Conservation (phyloP, 2,888 invertebrate genomes). For the Caenorhabditis sp. region DNA sequence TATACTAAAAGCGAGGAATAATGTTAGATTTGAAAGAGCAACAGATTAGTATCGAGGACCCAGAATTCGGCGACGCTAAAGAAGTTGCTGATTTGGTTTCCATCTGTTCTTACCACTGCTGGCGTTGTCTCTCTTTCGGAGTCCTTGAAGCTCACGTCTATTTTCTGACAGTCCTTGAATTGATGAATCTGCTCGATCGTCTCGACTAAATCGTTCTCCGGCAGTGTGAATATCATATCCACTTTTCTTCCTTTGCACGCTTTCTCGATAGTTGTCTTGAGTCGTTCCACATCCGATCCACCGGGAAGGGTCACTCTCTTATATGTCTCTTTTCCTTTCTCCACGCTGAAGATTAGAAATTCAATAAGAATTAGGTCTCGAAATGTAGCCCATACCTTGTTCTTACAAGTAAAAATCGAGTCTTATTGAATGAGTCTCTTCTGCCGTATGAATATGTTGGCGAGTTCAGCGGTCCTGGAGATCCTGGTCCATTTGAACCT, state of each 20-base stretch:
- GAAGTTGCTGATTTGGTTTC: no score
- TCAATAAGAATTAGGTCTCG: not conserved
- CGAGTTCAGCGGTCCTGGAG: conserved; percentile 66
- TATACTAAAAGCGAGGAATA: not conserved
- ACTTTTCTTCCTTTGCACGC: conserved; percentile 71
- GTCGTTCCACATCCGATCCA: conserved; percentile 73
- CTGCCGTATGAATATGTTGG: conserved; percentile 75
- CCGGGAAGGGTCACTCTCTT: conserved; percentile 76
- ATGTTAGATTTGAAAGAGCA: not conserved
- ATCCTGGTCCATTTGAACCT: conserved; percentile 32
- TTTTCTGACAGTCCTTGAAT: conserved; percentile 74
- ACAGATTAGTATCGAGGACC: no score
- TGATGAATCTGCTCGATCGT: conserved; percentile 70
- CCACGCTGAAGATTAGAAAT: conserved; percentile 57
- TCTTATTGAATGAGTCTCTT: conserved; percentile 71
- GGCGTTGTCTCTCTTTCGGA: conserved; percentile 42
- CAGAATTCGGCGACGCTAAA: no score
- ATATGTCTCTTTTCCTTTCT: conserved; percentile 76
- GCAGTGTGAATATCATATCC: conserved; percentile 72
- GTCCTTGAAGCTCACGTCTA: conserved; percentile 72
- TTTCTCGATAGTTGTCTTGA: conserved; percentile 73
- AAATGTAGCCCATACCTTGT: conserved; percentile 58
- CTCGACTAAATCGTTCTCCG: conserved; percentile 72
- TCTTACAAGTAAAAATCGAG: conserved; percentile 73
- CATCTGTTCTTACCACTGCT: conserved; percentile 44